phyloP scores from a whole-genome alignment of 2,113 vertebrate species.

The Catagonus wagneri region DNA sequence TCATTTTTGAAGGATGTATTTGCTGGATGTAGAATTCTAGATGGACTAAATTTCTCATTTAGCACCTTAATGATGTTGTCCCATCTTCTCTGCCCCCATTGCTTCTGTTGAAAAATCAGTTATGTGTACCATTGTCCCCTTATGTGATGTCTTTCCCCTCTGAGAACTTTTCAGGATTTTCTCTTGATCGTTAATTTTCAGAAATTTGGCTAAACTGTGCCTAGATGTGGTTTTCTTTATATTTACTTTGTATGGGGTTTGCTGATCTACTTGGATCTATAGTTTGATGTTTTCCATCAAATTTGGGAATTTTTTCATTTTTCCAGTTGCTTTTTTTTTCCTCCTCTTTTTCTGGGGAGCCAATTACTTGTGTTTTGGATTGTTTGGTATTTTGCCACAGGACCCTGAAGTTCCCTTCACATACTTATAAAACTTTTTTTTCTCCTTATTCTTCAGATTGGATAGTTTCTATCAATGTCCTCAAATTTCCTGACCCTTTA shows the following conservation, averaged over 20 bases:
- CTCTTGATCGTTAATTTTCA: background rate
- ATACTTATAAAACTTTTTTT: conserved; percentile 12
- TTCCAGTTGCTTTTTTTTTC: background rate
- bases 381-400: background rate
- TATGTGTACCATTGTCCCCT: background rate
- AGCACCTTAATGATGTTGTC: background rate
- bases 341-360: background rate
- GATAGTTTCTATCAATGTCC: background rate
- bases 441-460: background rate
- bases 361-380: background rate
- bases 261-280: background rate
- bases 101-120: background rate
- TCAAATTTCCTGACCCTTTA: background rate
- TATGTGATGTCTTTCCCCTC: background rate
- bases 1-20: conserved; percentile 23
- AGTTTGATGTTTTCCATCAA: background rate
- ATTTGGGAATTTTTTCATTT: background rate
- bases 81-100: background rate
- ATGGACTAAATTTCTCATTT: background rate
- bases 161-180: background rate
- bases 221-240: background rate
- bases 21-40: background rate
- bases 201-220: background rate
- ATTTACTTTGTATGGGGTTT: background rate
- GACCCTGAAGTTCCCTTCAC: background rate